These are phyloP conservation scores for Calliphora vicina DNA, from an alignment of 1,140 invertebrate genomes.

Conservation along the genomic window DNA sequence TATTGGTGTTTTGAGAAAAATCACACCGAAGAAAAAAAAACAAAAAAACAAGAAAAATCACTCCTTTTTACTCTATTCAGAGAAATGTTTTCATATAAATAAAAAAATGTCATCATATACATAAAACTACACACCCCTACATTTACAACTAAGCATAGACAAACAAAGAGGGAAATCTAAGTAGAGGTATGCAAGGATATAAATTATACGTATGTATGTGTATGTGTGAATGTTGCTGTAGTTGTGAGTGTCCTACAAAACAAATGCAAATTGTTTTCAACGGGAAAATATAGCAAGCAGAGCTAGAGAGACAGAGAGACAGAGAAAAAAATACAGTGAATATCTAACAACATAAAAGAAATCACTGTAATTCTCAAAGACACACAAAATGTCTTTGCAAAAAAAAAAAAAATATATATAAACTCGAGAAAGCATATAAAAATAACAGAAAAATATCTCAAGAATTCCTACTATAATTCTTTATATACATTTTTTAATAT, in stretches of 20 bases:
- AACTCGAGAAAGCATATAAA: neutral
- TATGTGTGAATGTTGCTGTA: neutral
- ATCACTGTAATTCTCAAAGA: conserved; percentile 29
- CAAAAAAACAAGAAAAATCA: no score
- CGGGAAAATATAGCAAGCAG: neutral
- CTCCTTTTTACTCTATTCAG: no score
- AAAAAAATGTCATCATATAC: neutral
- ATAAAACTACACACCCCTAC: neutral
- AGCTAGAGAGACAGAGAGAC: neutral
- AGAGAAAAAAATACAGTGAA: neutral
- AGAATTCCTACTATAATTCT: neutral
- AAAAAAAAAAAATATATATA: neutral
- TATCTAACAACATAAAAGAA: neutral
- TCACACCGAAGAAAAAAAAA: no score
- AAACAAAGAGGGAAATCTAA: neutral
- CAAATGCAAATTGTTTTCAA: conserved; percentile 26
- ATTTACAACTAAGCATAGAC: neutral
- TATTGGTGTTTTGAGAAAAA: no score
- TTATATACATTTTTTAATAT: no score
- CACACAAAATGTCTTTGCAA: neutral
- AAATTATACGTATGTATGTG: no score
- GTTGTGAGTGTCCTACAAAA: neutral
- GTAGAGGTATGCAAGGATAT: neutral
- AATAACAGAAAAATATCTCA: neutral
- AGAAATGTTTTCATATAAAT: neutral